Evolutionary conservation across 2,888 invertebrate genomes (phyloP), one percentile per base, ranked within the genome.

Genomic region (Ormyrus labotus): DNA sequence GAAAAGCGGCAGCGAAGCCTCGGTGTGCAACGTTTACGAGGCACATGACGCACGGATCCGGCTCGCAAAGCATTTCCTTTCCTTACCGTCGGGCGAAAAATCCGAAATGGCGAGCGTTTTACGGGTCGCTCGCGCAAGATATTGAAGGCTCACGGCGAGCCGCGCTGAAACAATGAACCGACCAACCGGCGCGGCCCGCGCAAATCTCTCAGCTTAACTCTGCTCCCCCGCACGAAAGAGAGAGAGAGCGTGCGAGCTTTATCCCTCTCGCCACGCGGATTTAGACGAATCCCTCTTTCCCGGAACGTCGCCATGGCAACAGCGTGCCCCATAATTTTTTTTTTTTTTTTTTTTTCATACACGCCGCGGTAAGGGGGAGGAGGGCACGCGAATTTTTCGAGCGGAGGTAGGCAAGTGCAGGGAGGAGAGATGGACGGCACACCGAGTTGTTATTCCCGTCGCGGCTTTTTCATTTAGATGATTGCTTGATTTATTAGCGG

Each of bases 131-230:
- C 69, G 81, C n/a, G 81, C 83, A 34, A 34, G 81, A 85, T 83
- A 83, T 84, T 84, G 83, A 81, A 78, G 80, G 81, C 83, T 84
- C 81, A 34, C 79, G 83, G 78, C 78, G 70, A 80, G 34, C 34
- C 81, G 80, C 85, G 88, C 86, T 88, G 89, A 90, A 90, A 90
- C 89, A 90, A 90, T 90, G 90, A 90, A 90, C 90, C 89, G 85
- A 90, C 90, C 90, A 90, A 90, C 90, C 90, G 84, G 84, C 84
- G 86, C 79, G 82, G 83, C 75, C 84, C 84, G 85, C 81, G 87
- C 87, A 90, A 90, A 90, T 90, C 90, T 89, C 87, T 82, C 74
- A 88, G 89, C 89, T 90, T 89, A 88, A 85, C 88, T 82, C 85
- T 86, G 85, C 86, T 84, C 86, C 85, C 84, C 84, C 86, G 83